These are phyloP conservation scores for Pterocles orientalis DNA, from an alignment of 2,113 vertebrate genomes.

Conservation along the genomic window DNA sequence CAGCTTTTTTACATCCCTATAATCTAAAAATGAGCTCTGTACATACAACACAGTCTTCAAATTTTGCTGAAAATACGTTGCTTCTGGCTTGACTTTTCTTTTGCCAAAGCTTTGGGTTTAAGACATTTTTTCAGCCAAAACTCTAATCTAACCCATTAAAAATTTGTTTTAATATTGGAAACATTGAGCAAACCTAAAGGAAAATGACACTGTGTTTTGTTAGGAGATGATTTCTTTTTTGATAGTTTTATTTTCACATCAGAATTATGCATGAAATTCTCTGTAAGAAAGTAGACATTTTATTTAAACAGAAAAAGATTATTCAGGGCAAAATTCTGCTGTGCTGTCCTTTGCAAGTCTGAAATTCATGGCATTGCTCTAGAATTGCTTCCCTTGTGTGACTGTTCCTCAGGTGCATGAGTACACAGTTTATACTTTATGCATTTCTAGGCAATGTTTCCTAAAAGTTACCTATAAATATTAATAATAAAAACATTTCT, in stretches of 20 bases:
- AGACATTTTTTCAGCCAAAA: neutral
- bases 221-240: neutral
- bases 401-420: fast-evolving
- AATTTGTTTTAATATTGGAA: neutral
- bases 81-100: neutral
- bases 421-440: neutral
- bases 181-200: neutral
- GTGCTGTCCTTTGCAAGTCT: neutral
- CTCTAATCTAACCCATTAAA: neutral
- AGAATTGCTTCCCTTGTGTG: neutral
- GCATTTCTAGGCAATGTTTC: neutral
- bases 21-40: neutral
- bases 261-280: neutral
- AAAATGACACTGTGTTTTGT: neutral
- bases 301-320: neutral
- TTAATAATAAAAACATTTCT: neutral
- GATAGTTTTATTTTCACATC: neutral
- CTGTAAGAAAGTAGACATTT: neutral
- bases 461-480: neutral
- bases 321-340: neutral
- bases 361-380: neutral
- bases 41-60: neutral
- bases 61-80: neutral
- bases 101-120: neutral
- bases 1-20: neutral